phyloP scores from a whole-genome alignment of 2,888 invertebrate species.

The Clostera curtula region DNA sequence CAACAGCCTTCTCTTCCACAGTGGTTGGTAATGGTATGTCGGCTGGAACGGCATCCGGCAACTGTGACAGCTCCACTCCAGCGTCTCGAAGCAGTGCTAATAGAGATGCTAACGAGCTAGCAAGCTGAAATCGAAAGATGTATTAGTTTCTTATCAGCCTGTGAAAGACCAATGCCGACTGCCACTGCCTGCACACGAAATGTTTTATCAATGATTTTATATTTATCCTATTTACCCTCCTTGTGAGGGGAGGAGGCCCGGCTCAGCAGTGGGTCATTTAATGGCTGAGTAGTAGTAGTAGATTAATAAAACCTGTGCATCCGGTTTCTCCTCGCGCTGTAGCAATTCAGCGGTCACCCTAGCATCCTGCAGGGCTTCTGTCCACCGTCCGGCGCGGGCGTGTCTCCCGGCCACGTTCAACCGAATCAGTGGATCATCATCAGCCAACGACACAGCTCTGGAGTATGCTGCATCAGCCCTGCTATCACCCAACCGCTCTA shows the following conservation, averaged over 20 bases:
- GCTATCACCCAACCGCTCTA: slow-evolving; percentile 53
- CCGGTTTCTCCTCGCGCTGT: slow-evolving; percentile 32
- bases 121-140: too few species aligned
- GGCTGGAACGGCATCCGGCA: slow-evolving; percentile 18
- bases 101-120: slow-evolving; percentile 42
- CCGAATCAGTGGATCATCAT: slow-evolving; percentile 46
- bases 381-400: slow-evolving; percentile 41
- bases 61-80: slow-evolving; percentile 29
- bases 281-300: too few species aligned
- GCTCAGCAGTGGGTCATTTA: too few species aligned
- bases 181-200: neutral
- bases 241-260: too few species aligned
- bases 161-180: too few species aligned
- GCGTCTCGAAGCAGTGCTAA: slow-evolving; percentile 37
- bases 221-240: too few species aligned
- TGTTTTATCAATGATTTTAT: too few species aligned
- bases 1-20: slow-evolving; percentile 15
- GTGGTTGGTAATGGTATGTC: slow-evolving; percentile 6
- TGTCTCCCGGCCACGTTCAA: slow-evolving; percentile 53
- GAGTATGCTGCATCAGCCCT: slow-evolving; percentile 56
- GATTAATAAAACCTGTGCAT: slow-evolving; percentile 37
- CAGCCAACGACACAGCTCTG: slow-evolving; percentile 41
- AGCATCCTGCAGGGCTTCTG: slow-evolving; percentile 40
- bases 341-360: slow-evolving; percentile 31
- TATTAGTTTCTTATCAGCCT: too few species aligned